Evolutionary conservation across 2,888 invertebrate species (phyloP), one percentile per base, ranked within the genome.

Genomic region (Oxycera nigricornis): DNA sequence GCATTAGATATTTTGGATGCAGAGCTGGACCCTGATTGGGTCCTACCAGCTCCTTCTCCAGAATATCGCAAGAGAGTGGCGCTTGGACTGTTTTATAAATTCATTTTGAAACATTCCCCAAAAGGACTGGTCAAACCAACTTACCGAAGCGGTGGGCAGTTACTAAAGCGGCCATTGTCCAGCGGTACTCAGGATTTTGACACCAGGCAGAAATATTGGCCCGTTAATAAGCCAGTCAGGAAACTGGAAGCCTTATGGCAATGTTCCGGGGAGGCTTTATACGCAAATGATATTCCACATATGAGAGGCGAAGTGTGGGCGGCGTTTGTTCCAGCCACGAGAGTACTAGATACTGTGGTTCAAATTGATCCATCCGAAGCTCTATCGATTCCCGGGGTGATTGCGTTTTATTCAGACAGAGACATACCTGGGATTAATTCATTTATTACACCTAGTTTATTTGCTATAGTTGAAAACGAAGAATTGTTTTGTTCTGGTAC

Each of bases 371-470:
- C 90, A 1, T 83, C 88, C 1, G 87, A 88, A 77, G 93, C 93
- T 55, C 83, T 93, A 92, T 87, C 87, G 82, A 80, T 89, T 28
- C 86, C 88, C 35, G 93, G 92, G 0, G 91, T 93, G 0, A 82
- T 91, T 3, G 89, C 88, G 1, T 91, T 91, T 79, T 88, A 88
- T 75, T 86, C 88, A 2, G 89, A 90, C 4, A 88, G 89, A 80
- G 92, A 93, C 79, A 89, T 94, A 55, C 92, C 92, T 0, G 93
- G 93, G 0, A 85, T 83, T 74, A 94, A 94, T 82, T 82, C 84
- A 22, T 91, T 89, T 79, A 87, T 87, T 2, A 83, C 87, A 0
- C 72, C 41, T 1, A 76, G 76, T 24, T 46, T 59, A 7, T 74
- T 62, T 7, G 30, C 74, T 4, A 20, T 73, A 2, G 76, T 77